These are phyloP conservation scores for Polyommatus iphigenia DNA, from an alignment of 2,888 invertebrate species.

Conservation along the genomic window DNA sequence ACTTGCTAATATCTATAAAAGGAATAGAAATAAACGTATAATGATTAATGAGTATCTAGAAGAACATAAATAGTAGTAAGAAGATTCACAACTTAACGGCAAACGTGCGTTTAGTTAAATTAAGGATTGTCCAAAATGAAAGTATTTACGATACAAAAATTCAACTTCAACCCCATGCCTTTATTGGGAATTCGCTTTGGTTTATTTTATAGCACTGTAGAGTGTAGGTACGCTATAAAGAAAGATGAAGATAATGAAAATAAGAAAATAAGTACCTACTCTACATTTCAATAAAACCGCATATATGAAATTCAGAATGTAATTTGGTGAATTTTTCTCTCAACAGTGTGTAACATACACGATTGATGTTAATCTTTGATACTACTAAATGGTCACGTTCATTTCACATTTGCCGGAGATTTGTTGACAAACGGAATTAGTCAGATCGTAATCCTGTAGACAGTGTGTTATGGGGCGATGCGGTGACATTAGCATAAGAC, in stretches of 20 bases:
- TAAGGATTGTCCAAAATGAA: neutral
- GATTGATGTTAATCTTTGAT: neutral
- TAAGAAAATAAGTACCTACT: too few relatives aligned
- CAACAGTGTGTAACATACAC: neutral
- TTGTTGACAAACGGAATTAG: neutral
- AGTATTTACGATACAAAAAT: neutral
- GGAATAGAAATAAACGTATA: neutral
- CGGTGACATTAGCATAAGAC: conserved; percentile 18
- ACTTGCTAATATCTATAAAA: neutral
- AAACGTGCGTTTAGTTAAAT: too few relatives aligned
- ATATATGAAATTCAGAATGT: too few relatives aligned
- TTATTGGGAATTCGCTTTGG: conserved; percentile 11
- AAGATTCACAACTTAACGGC: too few relatives aligned
- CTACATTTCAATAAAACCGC: too few relatives aligned
- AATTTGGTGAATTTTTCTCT: too few relatives aligned
- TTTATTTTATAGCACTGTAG: neutral
- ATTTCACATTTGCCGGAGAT: neutral
- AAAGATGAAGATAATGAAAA: neutral
- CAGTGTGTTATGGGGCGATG: conserved; percentile 1
- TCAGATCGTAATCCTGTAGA: neutral
- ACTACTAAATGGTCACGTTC: neutral
- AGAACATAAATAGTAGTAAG: too few relatives aligned
- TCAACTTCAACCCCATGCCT: conserved; percentile 11
- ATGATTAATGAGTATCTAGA: neutral
- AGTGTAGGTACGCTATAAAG: neutral